Base-by-base conservation (phyloP, 1,140 invertebrate genomes). In the Drosophila persimilis region DNA sequence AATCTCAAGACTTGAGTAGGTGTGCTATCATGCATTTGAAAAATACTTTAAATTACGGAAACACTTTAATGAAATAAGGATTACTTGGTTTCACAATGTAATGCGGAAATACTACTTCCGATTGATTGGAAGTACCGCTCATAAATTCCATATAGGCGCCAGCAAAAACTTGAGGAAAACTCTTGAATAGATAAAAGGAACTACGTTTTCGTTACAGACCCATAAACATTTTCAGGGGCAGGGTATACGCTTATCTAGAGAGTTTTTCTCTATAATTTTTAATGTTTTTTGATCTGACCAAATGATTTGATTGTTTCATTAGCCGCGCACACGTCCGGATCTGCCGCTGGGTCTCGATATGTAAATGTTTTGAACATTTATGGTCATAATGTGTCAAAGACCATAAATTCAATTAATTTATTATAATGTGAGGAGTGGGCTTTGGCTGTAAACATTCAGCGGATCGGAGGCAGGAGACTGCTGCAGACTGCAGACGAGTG, bases 341-440 rank as follows among this genome's bases (percentile, higher is more conserved):
- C 35, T 0, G 9, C 44, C 29, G 39, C 45, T 50, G 35, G 64
- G 35, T 11, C 35, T 39, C 11, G 20, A 61, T 70, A 80, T 69
- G 77, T 47, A 73, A 69, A 86, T 80, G 57, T 53, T 67, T 60
- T 48, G 35, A 86, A 63, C 83, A 57, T 79, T 81, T 88, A 89
- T 89, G 83, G 75, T 48, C 83, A 88, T 88, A 83, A 88, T 83
- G 84, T 88, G 83, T 80, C 77, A 88, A 90, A 77, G 79, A 70
- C 45, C 81, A 78, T 90, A 90, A 90, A 86, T 76, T 86, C 77
- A 83, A 90, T 85, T 89, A 90, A 90, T 90, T 90, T 90, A 90
- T 90, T 88, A 76, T 78, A 76, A 73, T 77, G 66, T 50, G 76
- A 88, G 35, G 62, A 73, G 35, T 53, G 51, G 41, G 24, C 51